Evolutionary conservation across 2,888 invertebrate genomes (phyloP), one percentile per base, ranked within the genome.

Genomic region (Lepidocyrtoides sp.): DNA sequence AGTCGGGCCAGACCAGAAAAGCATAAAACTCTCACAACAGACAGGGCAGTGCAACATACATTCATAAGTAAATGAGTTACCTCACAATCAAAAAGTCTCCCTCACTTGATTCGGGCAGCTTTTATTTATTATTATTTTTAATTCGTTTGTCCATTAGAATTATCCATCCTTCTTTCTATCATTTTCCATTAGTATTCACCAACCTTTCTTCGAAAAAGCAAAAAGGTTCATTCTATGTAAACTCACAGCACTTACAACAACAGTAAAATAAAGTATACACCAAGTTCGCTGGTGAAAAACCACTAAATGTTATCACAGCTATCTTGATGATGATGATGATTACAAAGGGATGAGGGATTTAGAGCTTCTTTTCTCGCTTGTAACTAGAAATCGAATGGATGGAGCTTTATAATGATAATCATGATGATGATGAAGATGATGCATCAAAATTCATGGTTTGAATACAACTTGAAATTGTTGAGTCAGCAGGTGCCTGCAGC

Each of bases 401-500:
- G 57, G 69, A 44, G 29, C 86, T 77, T 86, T 32, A 41, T 41
- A 41, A 72, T 72, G 41, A 77, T 89, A 57, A 83, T 69, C 17
- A 48, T 36, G 10, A 29, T 60, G 75, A 88, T 72, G 72, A 72
- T 23, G 75, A 77, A 48, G 77, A 79, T 79, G 87, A 87, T 87
- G 79, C 87, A 87, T 87, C 87, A 87, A 79, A 87, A 87, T 82
- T 63, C 81, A 79, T 79, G 36, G 63, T 54, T 87, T 81, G 72
- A 63, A 75, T 75, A 83, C 82, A 75, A 57, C 75, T 85, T 66
- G 82, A 91, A 91, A 85, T 89, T 91, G 89, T 89, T 91, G 91
- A 91, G 91, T 91, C 91, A 91, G 91, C 91, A 91, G 91, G 91
- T 89, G 91, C 91, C 89, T 79, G n/a, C 51, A 79, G 79, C 79